Conservation (phyloP, 2,888 invertebrate genomes). For the Stegophylla sp. region DNA sequence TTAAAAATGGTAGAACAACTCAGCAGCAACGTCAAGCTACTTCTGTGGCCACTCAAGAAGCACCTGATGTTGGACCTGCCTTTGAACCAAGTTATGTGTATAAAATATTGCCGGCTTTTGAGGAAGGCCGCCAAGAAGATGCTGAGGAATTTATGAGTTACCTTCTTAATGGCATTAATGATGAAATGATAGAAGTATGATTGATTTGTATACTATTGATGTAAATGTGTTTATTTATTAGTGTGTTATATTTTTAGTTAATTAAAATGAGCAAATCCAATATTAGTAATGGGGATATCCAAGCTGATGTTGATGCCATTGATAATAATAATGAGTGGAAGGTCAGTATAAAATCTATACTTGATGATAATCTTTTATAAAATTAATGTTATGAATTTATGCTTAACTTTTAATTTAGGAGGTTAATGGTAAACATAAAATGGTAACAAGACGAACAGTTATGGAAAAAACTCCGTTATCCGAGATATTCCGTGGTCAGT, state of each 20-base stretch:
- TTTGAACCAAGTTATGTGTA: slow-evolving; percentile 90
- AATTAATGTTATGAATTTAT: not conserved
- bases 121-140: slow-evolving; percentile 91
- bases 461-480: slow-evolving; percentile 86
- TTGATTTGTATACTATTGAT: not conserved
- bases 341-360: slow-evolving; percentile 15
- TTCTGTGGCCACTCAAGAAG: slow-evolving; percentile 49
- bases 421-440: slow-evolving; percentile 83
- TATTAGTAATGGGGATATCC: slow-evolving; percentile 38
- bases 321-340: slow-evolving; percentile 57
- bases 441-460: slow-evolving; percentile 83
- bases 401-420: slow-evolving; percentile 67
- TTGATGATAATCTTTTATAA: too few relatives aligned
- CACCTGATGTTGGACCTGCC: slow-evolving; percentile 70
- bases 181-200: slow-evolving; percentile 85
- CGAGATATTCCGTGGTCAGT: slow-evolving; percentile 90
- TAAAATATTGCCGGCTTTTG: slow-evolving; percentile 79
- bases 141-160: slow-evolving; percentile 96
- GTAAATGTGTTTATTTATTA: not conserved
- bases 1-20: slow-evolving; percentile 55
- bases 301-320: slow-evolving; percentile 3
- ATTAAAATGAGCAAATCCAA: slow-evolving; percentile 53
- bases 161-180: slow-evolving; percentile 90
- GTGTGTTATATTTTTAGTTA: slow-evolving; percentile 18
- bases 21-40: slow-evolving; percentile 55